Evolutionary conservation across 2,888 invertebrate species (phyloP).

Genomic region (Macrostomum cliftonense): DNA sequence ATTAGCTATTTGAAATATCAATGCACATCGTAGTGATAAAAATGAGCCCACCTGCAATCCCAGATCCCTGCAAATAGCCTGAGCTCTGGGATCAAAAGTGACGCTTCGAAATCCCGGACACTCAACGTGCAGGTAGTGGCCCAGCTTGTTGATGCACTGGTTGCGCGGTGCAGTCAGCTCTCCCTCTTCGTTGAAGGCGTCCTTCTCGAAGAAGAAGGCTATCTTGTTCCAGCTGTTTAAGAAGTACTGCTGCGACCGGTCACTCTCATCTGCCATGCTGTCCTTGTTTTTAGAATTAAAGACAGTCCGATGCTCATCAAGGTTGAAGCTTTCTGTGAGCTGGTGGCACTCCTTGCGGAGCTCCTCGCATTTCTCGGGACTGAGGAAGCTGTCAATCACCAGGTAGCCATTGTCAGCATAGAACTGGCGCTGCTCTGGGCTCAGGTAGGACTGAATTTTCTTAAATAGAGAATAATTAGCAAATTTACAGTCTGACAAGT

Average conservation of each 20-base stretch:
- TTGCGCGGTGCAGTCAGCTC: conserved; percentile 23
- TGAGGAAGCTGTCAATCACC: conserved; percentile 61
- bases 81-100: conserved; percentile 64
- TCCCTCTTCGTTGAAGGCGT: conserved; percentile 57
- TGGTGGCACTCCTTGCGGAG: conserved; percentile 51
- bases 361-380: conserved; percentile 48
- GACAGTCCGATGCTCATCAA: conserved; percentile 42
- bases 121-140: conserved; percentile 49
- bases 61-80: conserved; percentile 40
- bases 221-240: conserved; percentile 77
- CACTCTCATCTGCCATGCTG: conserved; percentile 3
- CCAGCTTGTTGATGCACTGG: background rate
- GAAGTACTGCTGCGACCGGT: conserved; percentile 48
- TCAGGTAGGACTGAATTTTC: too few species aligned
- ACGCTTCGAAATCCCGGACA: conserved; percentile 60
- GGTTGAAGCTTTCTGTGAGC: conserved; percentile 50
- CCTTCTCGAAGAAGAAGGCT: conserved; percentile 69
- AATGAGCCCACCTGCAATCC: too few species aligned
- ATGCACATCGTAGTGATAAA: too few species aligned
- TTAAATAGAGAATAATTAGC: too few species aligned
- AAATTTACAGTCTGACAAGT: too few species aligned
- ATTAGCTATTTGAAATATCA: too few species aligned
- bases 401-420: conserved; percentile 57
- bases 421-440: too few species aligned
- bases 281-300: conserved; percentile 45